Conservation (phyloP, 2,888 invertebrate species). For the Cylloceria caligata region DNA sequence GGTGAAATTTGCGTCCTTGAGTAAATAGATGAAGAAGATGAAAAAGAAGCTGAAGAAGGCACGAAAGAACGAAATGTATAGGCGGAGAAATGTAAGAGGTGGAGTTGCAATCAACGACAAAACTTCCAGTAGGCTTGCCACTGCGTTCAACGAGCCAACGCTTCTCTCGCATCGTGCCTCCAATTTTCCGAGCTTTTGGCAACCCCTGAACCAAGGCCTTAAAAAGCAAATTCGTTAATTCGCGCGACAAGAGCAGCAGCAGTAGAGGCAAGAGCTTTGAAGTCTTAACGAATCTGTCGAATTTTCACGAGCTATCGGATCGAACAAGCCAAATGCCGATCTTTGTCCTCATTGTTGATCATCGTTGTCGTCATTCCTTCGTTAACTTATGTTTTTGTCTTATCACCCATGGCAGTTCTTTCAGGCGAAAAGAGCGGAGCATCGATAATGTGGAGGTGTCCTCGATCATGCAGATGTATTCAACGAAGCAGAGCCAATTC, state of each 20-base stretch:
- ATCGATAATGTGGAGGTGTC: not conserved
- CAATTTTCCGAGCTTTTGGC: slow-evolving; percentile 48
- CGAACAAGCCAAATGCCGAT: slow-evolving; percentile 40
- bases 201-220: slow-evolving; percentile 38
- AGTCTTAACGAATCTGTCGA: slow-evolving; percentile 72
- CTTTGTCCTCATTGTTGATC: slow-evolving; percentile 4
- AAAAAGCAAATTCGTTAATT: slow-evolving; percentile 72
- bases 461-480: not conserved
- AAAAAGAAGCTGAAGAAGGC: slow-evolving; percentile 13
- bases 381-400: not conserved
- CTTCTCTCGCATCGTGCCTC: slow-evolving; percentile 53
- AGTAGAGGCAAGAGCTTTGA: slow-evolving; percentile 70
- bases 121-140: slow-evolving; percentile 52
- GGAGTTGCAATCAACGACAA: slow-evolving; percentile 59
- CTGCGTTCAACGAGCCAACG: slow-evolving; percentile 52
- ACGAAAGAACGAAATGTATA: slow-evolving; percentile 10
- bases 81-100: slow-evolving; percentile 39
- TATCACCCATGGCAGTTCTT: not conserved
- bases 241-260: slow-evolving; percentile 57
- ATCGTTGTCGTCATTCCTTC: not conserved
- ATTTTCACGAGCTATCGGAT: slow-evolving; percentile 72
- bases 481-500: not conserved
- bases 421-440: not conserved
- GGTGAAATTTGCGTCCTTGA: slow-evolving; percentile 56
- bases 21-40: slow-evolving; percentile 60